A percentile compares a stretch with the other conserved stretches of the same genome.
Conservation (phyloP, 23 tunicate species). For the Trididemnum clinides region DNA sequence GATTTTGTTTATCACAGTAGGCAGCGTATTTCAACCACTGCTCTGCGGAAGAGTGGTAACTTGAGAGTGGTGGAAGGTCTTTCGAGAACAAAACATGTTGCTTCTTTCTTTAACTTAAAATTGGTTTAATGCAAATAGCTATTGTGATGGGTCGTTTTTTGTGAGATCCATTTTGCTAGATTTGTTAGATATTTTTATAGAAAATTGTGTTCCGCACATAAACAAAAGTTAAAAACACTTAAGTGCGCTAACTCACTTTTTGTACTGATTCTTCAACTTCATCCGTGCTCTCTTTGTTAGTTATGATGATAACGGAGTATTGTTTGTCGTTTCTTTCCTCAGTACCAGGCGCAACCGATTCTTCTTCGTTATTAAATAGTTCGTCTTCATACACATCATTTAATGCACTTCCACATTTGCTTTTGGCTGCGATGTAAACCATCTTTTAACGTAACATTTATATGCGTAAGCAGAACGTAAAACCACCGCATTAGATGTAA, state of each 20-base stretch:
- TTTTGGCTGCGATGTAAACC: not conserved
- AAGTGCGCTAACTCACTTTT: not conserved
- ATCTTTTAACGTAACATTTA: not conserved
- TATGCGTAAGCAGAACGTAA: too few relatives aligned
- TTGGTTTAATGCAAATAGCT: too few relatives aligned
- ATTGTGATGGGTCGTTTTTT: too few relatives aligned
- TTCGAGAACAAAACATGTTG: not conserved
- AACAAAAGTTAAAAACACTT: not conserved
- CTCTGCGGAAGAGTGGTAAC: too few relatives aligned
- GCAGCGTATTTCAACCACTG: too few relatives aligned
- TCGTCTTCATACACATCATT: not conserved
- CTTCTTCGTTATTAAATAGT: not conserved
- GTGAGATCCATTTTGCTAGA: too few relatives aligned
- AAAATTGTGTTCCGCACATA: too few relatives aligned
- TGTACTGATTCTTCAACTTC: not conserved
- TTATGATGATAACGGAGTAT: not conserved
- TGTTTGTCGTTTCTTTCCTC: not conserved
- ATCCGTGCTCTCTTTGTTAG: not conserved
- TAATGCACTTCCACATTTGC: not conserved
- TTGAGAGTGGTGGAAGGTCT: too few relatives aligned
- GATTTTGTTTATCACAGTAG: too few relatives aligned
- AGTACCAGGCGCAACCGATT: not conserved
- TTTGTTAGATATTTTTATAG: too few relatives aligned
- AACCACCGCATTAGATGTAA: too few relatives aligned
- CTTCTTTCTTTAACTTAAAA: not conserved